These are phyloP conservation scores for Drosophila virilis DNA, from an alignment of 1,140 invertebrate species.

Conservation along the genomic window DNA sequence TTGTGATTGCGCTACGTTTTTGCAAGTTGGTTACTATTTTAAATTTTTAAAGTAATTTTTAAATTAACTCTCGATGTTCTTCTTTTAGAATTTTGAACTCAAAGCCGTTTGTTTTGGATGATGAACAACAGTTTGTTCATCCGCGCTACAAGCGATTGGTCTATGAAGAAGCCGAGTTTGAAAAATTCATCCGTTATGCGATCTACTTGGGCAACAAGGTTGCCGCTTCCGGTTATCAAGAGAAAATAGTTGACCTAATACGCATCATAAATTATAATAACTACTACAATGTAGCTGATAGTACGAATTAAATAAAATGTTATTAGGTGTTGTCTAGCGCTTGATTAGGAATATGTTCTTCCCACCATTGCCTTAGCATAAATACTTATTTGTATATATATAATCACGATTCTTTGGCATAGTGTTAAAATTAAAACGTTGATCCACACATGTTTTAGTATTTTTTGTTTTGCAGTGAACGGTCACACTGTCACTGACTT, in stretches of 20 bases:
- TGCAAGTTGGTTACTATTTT: constrained; percentile 85
- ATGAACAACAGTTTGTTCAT: constrained; percentile 62
- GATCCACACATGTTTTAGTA: background rate
- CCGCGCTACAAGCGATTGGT: constrained; percentile 69
- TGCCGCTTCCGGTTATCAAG: constrained; percentile 74
- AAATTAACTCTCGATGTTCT: background rate
- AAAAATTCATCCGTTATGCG: constrained; percentile 77
- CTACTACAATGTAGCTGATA: constrained; percentile 64
- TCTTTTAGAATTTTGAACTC: constrained; percentile 66
- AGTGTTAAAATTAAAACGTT: background rate
- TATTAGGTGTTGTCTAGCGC: background rate
- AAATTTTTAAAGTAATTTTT: background rate
- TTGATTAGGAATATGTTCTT: background rate
- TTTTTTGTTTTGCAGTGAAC: background rate
- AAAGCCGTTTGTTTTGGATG: constrained; percentile 55
- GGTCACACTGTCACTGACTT: constrained; percentile 13
- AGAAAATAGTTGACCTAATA: constrained; percentile 78
- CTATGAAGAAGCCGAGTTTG: constrained; percentile 74
- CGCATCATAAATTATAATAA: constrained; percentile 79
- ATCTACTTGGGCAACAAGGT: constrained; percentile 82
- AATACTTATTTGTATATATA: too few species aligned
- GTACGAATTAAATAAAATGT: constrained; percentile 1
- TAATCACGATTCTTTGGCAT: too few species aligned
- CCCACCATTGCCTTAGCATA: too few species aligned
- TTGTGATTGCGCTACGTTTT: constrained; percentile 89